These are phyloP conservation scores for Semicossyphus pulcher DNA, from an alignment of 2,113 vertebrate genomes.

Conservation along the genomic window DNA sequence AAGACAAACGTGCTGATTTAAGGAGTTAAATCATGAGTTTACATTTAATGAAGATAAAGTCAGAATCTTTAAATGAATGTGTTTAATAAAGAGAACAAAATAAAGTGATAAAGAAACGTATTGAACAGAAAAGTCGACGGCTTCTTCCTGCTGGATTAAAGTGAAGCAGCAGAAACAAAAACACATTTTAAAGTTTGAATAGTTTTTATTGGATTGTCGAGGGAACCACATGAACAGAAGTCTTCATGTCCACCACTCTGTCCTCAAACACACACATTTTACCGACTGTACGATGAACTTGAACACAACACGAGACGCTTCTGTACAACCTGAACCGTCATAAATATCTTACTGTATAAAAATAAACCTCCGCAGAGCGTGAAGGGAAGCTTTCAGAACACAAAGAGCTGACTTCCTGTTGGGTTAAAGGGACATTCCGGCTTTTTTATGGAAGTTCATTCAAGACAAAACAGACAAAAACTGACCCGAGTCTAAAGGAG, in stretches of 20 bases:
- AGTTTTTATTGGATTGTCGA: slow-evolving; percentile 8
- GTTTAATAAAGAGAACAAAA: no score
- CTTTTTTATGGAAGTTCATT: neutral
- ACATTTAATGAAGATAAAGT: no score
- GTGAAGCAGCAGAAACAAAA: no score
- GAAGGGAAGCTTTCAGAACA: neutral
- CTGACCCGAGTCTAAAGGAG: no score
- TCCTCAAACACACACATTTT: neutral
- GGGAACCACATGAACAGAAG: neutral
- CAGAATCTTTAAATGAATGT: no score
- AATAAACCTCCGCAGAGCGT: slow-evolving; percentile 9
- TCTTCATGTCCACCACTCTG: neutral
- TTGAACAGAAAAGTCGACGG: no score
- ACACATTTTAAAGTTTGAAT: neutral
- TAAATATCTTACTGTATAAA: slow-evolving; percentile 29
- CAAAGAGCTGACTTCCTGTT: neutral
- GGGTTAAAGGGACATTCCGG: neutral
- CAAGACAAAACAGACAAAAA: no score
- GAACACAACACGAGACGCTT: neutral
- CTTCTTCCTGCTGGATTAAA: no score
- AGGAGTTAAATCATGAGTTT: no score
- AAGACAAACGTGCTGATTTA: no score
- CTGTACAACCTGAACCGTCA: neutral
- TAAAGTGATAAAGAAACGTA: neutral
- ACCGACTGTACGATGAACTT: neutral